phyloP scores from a whole-genome alignment of 2,797 vertebrate species.

The Luscinia luscinia region DNA sequence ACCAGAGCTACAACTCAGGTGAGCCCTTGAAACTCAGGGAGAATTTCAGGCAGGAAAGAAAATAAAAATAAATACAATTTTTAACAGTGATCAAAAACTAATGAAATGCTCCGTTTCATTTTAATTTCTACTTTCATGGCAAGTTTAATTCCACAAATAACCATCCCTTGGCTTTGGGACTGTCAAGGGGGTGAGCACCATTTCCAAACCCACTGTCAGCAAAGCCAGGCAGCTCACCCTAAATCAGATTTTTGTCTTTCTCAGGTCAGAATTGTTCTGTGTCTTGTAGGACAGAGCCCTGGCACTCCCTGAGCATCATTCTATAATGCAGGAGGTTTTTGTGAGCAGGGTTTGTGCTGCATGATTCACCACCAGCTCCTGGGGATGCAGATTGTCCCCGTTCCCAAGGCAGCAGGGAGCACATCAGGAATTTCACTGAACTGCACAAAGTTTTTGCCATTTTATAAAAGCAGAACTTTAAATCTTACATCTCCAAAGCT shows the following conservation, averaged over 20 bases:
- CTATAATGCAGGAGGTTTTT: neutral
- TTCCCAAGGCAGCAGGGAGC: neutral
- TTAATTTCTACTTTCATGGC: neutral
- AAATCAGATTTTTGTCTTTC: neutral
- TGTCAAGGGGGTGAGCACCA: neutral
- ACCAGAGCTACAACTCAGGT: neutral
- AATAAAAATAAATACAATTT: neutral
- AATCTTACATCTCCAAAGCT: neutral
- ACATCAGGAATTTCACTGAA: accelerated
- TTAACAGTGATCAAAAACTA: neutral
- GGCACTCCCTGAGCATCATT: neutral
- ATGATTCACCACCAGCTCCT: neutral
- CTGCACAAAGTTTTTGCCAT: neutral
- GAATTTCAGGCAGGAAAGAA: neutral
- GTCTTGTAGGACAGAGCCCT: neutral
- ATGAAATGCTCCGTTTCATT: neutral
- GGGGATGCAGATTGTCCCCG: neutral
- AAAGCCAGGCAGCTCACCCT: neutral
- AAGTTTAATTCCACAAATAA: neutral
- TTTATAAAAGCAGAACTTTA: neutral
- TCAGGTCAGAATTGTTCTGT: neutral
- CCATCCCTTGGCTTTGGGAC: neutral
- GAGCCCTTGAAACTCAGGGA: neutral
- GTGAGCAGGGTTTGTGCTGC: neutral
- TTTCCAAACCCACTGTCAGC: neutral